Evolutionary conservation across 2,113 vertebrate genomes (phyloP), one percentile per base, ranked within the genome.

Genomic region (Dicerorhinus sumatrensis): DNA sequence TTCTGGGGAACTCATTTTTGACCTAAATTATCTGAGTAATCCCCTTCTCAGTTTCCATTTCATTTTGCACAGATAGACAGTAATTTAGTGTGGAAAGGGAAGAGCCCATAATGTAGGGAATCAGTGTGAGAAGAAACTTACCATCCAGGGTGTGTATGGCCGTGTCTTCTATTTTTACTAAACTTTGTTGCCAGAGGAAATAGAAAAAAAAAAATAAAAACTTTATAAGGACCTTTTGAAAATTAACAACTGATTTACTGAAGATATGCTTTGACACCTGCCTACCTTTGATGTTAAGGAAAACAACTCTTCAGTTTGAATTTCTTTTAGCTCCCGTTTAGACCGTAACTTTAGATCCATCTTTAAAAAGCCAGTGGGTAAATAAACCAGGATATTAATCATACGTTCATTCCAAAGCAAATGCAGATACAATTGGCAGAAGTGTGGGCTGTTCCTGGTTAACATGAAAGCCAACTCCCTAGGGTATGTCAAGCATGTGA

Each of bases 261-360:
- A 98, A 97, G 96, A 96, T 98, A 1, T 88, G 96, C 97, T 98
- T 98, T 98, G 98, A 98, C 92, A 98, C 96, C 95, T 98, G 98
- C 80, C 94, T 98, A 81, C 97, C 96, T 98, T 98, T 97, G 92
- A 97, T 98, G 97, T 98, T 25, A 0, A 98, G 87, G 98, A 96
- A 98, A 97, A 93, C 88, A 97, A 96, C 77, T 89, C 65, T 91
- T 98, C 70, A 84, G 14, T 98, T 97, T 92, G 81, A 92, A 95
- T 39, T 21, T 93, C 93, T 89, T 94, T 97, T 83, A 77, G 79
- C 58, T 97, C 89, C 60, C 93, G 51, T 98, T 98, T 97, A 95
- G 93, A 91, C 60, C 91, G 18, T 90, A 94, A 83, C 80, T 73
- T 89, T 97, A 92, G 36, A 77, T 98, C 31, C 96, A 58, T 96